These are phyloP conservation scores for Podilymbus podiceps DNA, from an alignment of 2,113 vertebrate genomes.

Conservation along the genomic window DNA sequence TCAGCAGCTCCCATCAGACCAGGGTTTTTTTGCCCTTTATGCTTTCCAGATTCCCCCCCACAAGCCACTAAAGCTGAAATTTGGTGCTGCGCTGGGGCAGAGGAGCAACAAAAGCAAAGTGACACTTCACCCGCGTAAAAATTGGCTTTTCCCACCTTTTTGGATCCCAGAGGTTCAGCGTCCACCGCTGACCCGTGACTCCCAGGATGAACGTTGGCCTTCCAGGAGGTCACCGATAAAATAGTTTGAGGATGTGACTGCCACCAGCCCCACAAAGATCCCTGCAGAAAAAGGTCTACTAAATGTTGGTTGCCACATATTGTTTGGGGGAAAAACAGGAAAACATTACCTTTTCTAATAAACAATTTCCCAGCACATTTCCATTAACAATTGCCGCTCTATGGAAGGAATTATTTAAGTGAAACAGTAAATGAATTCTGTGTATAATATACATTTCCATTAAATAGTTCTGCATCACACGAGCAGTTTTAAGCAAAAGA, in stretches of 20 bases:
- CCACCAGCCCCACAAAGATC: neutral
- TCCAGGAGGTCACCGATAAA: neutral
- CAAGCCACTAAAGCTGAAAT: neutral
- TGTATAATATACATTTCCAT: neutral
- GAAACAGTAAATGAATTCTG: neutral
- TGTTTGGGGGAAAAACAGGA: neutral
- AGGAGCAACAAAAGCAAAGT: neutral
- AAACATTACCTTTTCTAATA: neutral
- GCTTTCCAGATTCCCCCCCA: neutral
- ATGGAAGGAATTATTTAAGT: neutral
- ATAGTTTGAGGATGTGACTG: neutral
- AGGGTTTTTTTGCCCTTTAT: neutral
- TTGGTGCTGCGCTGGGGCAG: neutral
- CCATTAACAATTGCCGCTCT: neutral
- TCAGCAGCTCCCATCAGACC: neutral
- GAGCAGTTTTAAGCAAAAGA: neutral
- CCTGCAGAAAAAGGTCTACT: neutral
- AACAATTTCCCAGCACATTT: neutral
- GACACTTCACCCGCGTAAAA: neutral
- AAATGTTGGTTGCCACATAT: neutral
- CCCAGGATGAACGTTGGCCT: neutral
- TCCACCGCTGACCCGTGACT: rapidly evolving
- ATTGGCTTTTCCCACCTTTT: rapidly evolving
- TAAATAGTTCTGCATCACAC: neutral
- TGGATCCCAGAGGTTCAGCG: rapidly evolving